A percentile compares a stretch with the other conserved stretches of the same genome.
These are phyloP conservation scores for Catostomus latipinnis DNA, from an alignment of 2,797 vertebrate genomes.

Conservation along the genomic window DNA sequence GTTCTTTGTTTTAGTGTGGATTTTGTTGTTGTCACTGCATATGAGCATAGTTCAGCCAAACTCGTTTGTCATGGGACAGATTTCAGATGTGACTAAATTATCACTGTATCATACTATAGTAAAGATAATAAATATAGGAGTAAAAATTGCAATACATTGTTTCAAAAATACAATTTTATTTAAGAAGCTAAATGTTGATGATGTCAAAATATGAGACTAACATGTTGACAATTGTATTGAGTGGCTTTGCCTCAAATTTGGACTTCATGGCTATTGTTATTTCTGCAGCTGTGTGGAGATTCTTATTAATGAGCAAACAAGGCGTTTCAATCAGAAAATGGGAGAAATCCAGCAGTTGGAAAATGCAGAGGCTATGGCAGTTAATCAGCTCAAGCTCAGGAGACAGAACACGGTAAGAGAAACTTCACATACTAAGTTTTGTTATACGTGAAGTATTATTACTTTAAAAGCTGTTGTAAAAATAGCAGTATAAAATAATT, in stretches of 20 bases:
- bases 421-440: background rate
- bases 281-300: slow-evolving; percentile 90
- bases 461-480: background rate
- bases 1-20: too few species aligned
- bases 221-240: background rate
- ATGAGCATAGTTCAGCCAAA: too few species aligned
- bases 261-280: slow-evolving; percentile 9
- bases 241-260: background rate
- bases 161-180: background rate
- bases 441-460: background rate
- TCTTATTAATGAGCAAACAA: slow-evolving; percentile 91
- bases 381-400: slow-evolving; percentile 85
- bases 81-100: too few species aligned
- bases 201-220: background rate
- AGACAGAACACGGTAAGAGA: slow-evolving; percentile 83
- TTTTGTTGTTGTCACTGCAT: too few species aligned
- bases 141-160: too few species aligned
- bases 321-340: slow-evolving; percentile 93
- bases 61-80: too few species aligned
- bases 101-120: too few species aligned
- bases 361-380: slow-evolving; percentile 86
- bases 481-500: background rate
- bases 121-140: too few species aligned
- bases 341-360: slow-evolving; percentile 92
- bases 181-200: background rate